Conservation (phyloP, 2,888 invertebrate genomes). For the Theretra japonica region DNA sequence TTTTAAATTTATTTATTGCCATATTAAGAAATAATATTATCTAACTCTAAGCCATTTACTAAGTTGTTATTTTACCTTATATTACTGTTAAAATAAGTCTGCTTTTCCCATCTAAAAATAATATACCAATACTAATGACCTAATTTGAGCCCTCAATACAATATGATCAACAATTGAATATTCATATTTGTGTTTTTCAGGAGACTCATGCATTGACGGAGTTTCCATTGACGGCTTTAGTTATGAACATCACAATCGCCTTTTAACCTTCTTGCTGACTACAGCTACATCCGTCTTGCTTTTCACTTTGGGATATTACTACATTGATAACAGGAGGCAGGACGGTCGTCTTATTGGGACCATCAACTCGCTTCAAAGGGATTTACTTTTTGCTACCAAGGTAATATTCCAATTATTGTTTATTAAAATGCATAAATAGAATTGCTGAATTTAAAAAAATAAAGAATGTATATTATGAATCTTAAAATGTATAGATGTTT, state of each 20-base stretch:
- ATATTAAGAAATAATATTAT: too few relatives aligned
- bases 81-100: too few relatives aligned
- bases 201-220: slow-evolving; percentile 70
- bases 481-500: too few relatives aligned
- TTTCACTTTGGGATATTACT: slow-evolving; percentile 91
- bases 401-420: slow-evolving; percentile 49
- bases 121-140: too few relatives aligned
- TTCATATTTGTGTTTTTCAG: slow-evolving; percentile 50
- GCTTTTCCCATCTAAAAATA: too few relatives aligned
- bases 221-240: slow-evolving; percentile 74
- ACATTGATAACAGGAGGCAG: slow-evolving; percentile 89
- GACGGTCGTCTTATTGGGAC: slow-evolving; percentile 88
- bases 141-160: too few relatives aligned
- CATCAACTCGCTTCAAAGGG: slow-evolving; percentile 82
- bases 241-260: slow-evolving; percentile 67
- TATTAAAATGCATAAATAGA: too few relatives aligned
- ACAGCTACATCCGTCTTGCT: slow-evolving; percentile 89
- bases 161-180: not conserved
- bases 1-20: too few relatives aligned
- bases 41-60: too few relatives aligned
- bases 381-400: slow-evolving; percentile 81
- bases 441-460: too few relatives aligned
- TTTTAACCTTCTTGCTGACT: slow-evolving; percentile 85
- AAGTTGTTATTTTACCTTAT: too few relatives aligned
- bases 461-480: too few relatives aligned